These are phyloP conservation scores for Phasianus colchicus DNA, from an alignment of 2,113 vertebrate genomes.

Conservation along the genomic window DNA sequence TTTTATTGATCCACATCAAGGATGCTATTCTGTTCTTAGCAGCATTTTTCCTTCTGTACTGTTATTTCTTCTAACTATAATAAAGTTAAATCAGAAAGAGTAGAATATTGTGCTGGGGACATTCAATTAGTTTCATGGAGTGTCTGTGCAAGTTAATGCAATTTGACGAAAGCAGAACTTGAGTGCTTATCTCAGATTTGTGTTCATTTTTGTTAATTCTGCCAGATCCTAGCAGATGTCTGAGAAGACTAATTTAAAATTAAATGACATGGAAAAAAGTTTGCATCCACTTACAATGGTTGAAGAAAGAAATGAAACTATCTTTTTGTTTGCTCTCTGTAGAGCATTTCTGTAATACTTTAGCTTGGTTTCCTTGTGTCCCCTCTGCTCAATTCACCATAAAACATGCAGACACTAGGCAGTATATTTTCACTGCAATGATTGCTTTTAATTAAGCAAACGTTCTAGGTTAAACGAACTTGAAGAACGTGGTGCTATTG, in stretches of 20 bases:
- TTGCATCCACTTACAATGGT: background rate
- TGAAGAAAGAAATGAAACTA: background rate
- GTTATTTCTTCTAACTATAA: slow-evolving; percentile 37
- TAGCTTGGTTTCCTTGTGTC: background rate
- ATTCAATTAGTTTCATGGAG: slow-evolving; percentile 19
- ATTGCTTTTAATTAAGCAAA: slow-evolving; percentile 20
- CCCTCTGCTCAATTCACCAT: background rate
- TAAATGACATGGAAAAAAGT: background rate
- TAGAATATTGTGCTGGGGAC: background rate
- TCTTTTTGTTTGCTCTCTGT: background rate
- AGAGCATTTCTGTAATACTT: background rate
- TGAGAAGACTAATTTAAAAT: slow-evolving; percentile 57
- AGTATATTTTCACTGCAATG: background rate
- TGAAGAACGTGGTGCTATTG: background rate
- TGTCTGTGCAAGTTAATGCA: background rate
- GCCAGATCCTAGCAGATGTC: slow-evolving; percentile 44
- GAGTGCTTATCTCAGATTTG: background rate
- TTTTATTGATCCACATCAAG: slow-evolving; percentile 5
- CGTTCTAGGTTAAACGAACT: slow-evolving; percentile 19
- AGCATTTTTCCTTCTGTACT: background rate
- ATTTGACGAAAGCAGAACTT: background rate
- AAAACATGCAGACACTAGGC: background rate
- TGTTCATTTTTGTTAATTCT: background rate
- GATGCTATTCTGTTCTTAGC: background rate
- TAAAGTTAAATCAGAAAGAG: slow-evolving; percentile 33